Conservation (phyloP, 1,140 invertebrate species). For the Drosophila sproati region DNA sequence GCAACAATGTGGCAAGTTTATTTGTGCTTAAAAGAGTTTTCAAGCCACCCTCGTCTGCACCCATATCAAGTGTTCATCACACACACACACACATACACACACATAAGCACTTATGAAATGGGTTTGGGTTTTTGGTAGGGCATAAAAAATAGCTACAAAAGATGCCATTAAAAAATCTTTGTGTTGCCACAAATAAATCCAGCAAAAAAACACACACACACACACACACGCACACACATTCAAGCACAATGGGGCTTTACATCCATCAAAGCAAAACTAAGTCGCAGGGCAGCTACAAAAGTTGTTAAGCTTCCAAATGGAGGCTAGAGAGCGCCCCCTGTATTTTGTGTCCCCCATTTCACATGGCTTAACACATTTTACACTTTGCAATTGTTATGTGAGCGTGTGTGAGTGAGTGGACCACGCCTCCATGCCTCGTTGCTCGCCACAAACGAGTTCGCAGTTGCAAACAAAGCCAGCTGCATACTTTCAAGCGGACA, state of each 20-base stretch:
- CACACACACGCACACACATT: conserved; percentile 36
- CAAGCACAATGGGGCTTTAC: conserved; percentile 64
- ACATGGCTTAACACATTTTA: conserved; percentile 82
- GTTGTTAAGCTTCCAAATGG: conserved; percentile 62
- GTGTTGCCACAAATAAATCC: conserved; percentile 82
- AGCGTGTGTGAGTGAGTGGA: conserved; percentile 38
- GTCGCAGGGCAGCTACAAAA: conserved; percentile 75
- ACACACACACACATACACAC: conserved; percentile 17
- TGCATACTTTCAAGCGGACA: conserved; percentile 63
- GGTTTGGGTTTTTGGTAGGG: conserved; percentile 50
- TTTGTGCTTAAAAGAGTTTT: conserved; percentile 78
- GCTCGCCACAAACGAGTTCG: not conserved
- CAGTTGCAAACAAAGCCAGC: conserved; percentile 33
- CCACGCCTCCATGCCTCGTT: conserved; percentile 6
- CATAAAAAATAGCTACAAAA: conserved; percentile 83
- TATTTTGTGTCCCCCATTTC: conserved; percentile 60
- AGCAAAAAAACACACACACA: conserved; percentile 61
- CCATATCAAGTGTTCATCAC: conserved; percentile 55
- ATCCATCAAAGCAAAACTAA: conserved; percentile 83
- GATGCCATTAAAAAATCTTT: conserved; percentile 83
- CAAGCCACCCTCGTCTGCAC: conserved; percentile 45
- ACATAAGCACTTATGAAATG: conserved; percentile 67
- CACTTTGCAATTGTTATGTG: conserved; percentile 77
- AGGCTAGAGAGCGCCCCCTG: not conserved
- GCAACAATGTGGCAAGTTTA: conserved; percentile 81